Conservation (phyloP, 2,888 invertebrate species). For the Lasius platythorax region DNA sequence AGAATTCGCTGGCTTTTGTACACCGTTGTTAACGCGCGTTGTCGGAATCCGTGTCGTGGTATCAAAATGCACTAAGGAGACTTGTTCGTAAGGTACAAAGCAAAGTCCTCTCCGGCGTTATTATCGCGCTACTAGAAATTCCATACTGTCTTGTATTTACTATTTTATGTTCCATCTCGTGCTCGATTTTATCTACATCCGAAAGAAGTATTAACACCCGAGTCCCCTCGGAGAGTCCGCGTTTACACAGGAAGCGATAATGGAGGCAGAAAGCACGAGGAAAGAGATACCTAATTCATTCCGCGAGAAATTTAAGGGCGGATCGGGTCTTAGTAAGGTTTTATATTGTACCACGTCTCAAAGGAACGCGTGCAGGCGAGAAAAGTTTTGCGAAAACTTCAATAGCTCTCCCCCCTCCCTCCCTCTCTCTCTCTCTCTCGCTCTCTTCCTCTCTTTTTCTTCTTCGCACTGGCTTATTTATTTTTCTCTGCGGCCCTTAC, state of each 20-base stretch:
- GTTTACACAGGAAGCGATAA: slow-evolving; percentile 38
- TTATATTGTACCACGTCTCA: neutral
- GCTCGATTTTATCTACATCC: slow-evolving; percentile 55
- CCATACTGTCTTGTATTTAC: slow-evolving; percentile 36
- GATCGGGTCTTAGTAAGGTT: neutral
- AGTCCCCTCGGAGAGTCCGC: neutral
- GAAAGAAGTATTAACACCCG: slow-evolving; percentile 43
- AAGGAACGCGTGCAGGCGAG: neutral
- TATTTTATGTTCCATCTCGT: slow-evolving; percentile 46
- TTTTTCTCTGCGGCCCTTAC: slow-evolving; percentile 2
- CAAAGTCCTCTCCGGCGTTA: slow-evolving; percentile 42
- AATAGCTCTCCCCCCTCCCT: neutral
- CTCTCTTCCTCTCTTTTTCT: neutral
- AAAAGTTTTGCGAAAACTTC: slow-evolving; percentile 29
- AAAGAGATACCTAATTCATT: slow-evolving; percentile 44
- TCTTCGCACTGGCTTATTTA: neutral
- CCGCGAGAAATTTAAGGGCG: slow-evolving; percentile 30
- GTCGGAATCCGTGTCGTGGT: neutral
- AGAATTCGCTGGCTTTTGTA: slow-evolving; percentile 21
- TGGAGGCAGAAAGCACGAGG: slow-evolving; percentile 11
- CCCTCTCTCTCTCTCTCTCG: neutral
- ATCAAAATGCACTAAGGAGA: slow-evolving; percentile 26
- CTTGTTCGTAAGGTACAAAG: slow-evolving; percentile 15
- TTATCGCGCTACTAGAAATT: slow-evolving; percentile 37
- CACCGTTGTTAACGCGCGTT: neutral